Percentiles rank a stretch among this genome's conserved stretches.
These are phyloP conservation scores for Synergus itoensis DNA, from an alignment of 2,888 invertebrate species.

Conservation along the genomic window DNA sequence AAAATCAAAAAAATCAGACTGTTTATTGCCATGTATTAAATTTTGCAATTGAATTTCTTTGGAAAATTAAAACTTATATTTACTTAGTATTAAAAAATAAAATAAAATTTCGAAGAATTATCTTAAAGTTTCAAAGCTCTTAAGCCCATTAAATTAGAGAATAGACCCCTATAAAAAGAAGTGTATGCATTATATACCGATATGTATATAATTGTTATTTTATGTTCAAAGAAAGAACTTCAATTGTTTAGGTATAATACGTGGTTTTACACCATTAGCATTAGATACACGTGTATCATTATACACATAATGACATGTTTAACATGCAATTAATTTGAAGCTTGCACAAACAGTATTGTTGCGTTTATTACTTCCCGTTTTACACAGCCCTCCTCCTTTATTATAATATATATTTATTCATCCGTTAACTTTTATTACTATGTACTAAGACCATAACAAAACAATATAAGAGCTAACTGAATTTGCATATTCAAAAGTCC, in stretches of 20 bases:
- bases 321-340: slow-evolving; percentile 78
- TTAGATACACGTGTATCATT: slow-evolving; percentile 73
- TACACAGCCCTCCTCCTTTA: slow-evolving; percentile 70
- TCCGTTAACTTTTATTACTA: slow-evolving; percentile 39
- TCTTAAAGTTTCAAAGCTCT: background rate
- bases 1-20: slow-evolving; percentile 28
- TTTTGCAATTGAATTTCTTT: slow-evolving; percentile 35
- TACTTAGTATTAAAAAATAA: background rate
- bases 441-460: slow-evolving; percentile 39
- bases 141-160: slow-evolving; percentile 7
- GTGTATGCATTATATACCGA: slow-evolving; percentile 73
- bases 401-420: slow-evolving; percentile 41
- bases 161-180: slow-evolving; percentile 43
- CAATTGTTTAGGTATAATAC: slow-evolving; percentile 66
- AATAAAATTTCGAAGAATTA: background rate
- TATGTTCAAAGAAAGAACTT: slow-evolving; percentile 74
- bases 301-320: slow-evolving; percentile 77
- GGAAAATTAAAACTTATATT: background rate
- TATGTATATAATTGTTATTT: slow-evolving; percentile 73
- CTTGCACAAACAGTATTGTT: slow-evolving; percentile 76
- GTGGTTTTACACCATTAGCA: slow-evolving; percentile 73
- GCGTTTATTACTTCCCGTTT: slow-evolving; percentile 63
- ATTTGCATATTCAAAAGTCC: background rate
- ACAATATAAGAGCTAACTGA: slow-evolving; percentile 39
- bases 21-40: slow-evolving; percentile 34